Percentiles rank a stretch among this genome's conserved stretches.
phyloP scores from a whole-genome alignment of 1,140 invertebrate genomes.

The Drosophila sucinea region DNA sequence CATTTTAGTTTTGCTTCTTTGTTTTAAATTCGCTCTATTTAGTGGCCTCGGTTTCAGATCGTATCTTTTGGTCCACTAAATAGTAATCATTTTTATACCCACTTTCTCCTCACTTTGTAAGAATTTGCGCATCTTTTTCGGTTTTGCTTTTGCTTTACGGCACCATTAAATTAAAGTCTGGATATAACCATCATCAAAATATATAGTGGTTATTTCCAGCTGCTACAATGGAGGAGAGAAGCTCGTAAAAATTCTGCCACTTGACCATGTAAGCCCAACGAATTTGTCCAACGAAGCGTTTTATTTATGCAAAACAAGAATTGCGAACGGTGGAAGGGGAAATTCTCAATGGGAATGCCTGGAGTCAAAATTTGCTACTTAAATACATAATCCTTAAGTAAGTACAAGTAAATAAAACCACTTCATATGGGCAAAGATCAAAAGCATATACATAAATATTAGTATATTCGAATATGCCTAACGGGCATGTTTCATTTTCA shows the following conservation, averaged over 20 bases:
- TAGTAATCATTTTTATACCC: slow-evolving; percentile 7
- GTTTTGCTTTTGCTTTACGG: slow-evolving; percentile 5
- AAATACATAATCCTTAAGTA: slow-evolving; percentile 14
- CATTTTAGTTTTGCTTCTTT: not conserved
- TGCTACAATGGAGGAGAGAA: slow-evolving; percentile 12
- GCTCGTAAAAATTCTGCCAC: slow-evolving; percentile 13
- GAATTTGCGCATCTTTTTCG: not conserved
- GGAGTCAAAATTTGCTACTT: slow-evolving; percentile 1
- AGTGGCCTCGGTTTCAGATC: not conserved
- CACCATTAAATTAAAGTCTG: slow-evolving; percentile 15
- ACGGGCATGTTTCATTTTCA: not conserved
- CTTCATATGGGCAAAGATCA: slow-evolving; percentile 5
- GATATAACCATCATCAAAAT: slow-evolving; percentile 20
- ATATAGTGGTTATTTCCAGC: slow-evolving; percentile 22
- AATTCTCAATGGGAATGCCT: slow-evolving; percentile 6
- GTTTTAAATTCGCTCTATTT: not conserved
- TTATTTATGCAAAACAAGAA: slow-evolving; percentile 7
- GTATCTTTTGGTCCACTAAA: not conserved
- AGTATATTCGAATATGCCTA: not conserved
- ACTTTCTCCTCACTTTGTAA: slow-evolving; percentile 9
- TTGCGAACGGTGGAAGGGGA: not conserved
- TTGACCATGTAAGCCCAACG: slow-evolving; percentile 14
- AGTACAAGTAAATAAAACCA: not conserved
- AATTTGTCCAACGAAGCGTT: slow-evolving; percentile 11
- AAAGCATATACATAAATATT: not conserved